A percentile compares a stretch with the other conserved stretches of the same genome.
Conservation (phyloP, 2,888 invertebrate species). For the Mythimna pallens region DNA sequence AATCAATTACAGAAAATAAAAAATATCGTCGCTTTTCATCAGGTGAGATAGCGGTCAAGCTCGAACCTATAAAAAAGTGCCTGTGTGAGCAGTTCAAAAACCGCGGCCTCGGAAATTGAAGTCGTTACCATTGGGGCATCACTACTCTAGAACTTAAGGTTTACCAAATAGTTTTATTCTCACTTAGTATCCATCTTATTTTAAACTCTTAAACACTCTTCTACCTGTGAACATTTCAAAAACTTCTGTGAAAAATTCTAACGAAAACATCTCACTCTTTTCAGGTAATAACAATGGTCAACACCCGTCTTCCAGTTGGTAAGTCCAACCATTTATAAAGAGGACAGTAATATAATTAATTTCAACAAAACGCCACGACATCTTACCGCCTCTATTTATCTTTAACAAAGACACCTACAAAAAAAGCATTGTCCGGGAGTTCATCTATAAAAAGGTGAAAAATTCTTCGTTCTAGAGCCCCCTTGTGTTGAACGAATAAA, state of each 20-base stretch:
- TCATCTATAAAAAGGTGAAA: constrained; percentile 66
- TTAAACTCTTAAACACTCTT: too few species aligned
- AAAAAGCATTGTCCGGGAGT: constrained; percentile 52
- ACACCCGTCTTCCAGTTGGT: constrained; percentile 33
- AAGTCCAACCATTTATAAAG: constrained; percentile 45
- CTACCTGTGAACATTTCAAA: too few species aligned
- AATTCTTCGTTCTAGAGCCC: constrained; percentile 64
- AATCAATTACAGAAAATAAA: too few species aligned
- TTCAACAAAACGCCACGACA: constrained; percentile 38
- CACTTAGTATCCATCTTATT: too few species aligned
- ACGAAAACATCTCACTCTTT: constrained; percentile 35
- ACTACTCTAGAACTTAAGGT: too few species aligned
- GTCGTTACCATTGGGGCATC: too few species aligned
- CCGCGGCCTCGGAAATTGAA: too few species aligned
- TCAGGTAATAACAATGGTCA: constrained; percentile 46
- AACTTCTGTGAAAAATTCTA: not conserved
- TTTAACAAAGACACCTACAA: constrained; percentile 59
- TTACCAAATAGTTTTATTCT: too few species aligned
- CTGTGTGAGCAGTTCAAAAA: too few species aligned
- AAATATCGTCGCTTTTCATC: too few species aligned
- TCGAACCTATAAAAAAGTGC: too few species aligned
- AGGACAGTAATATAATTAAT: constrained; percentile 51
- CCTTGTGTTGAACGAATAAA: constrained; percentile 70
- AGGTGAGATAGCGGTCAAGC: too few species aligned
- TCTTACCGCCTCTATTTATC: constrained; percentile 51